Percentiles rank a stretch among this genome's conserved stretches.
Conservation (phyloP, 1,140 invertebrate species). For the Panonychus citri region DNA sequence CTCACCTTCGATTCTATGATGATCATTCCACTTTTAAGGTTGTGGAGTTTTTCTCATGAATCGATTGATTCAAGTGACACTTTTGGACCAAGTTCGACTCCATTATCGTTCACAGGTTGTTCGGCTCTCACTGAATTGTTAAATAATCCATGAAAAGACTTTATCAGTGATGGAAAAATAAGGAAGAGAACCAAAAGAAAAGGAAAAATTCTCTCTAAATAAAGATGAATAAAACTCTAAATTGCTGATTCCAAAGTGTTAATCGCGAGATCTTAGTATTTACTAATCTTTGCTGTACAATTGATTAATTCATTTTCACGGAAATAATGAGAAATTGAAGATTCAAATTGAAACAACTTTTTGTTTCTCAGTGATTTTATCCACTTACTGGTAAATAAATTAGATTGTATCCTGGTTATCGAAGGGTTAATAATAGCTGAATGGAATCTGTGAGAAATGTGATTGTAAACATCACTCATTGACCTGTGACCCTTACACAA, state of each 20-base stretch:
- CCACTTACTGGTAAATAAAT: too few species aligned
- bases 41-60: constrained; percentile 95
- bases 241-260: too few species aligned
- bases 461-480: constrained; percentile 66
- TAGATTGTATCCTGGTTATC: constrained; percentile 70
- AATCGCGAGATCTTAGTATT: too few species aligned
- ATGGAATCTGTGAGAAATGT: constrained; percentile 51
- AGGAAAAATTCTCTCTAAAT: too few species aligned
- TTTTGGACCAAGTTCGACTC: constrained; percentile 83
- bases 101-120: constrained; percentile 51
- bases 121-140: constrained; percentile 12
- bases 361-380: too few species aligned
- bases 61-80: constrained; percentile 90
- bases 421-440: constrained; percentile 33
- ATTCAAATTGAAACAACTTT: too few species aligned
- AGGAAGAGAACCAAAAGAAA: too few species aligned
- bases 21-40: constrained; percentile 96
- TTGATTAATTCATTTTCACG: too few species aligned
- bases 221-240: too few species aligned
- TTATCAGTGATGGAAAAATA: too few species aligned
- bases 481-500: constrained; percentile 41
- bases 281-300: too few species aligned
- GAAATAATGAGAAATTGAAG: too few species aligned
- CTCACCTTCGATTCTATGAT: constrained; percentile 97
- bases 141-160: constrained; percentile 25